These are phyloP conservation scores for Chloroceryle inda DNA, from an alignment of 2,797 vertebrate genomes.

Conservation along the genomic window DNA sequence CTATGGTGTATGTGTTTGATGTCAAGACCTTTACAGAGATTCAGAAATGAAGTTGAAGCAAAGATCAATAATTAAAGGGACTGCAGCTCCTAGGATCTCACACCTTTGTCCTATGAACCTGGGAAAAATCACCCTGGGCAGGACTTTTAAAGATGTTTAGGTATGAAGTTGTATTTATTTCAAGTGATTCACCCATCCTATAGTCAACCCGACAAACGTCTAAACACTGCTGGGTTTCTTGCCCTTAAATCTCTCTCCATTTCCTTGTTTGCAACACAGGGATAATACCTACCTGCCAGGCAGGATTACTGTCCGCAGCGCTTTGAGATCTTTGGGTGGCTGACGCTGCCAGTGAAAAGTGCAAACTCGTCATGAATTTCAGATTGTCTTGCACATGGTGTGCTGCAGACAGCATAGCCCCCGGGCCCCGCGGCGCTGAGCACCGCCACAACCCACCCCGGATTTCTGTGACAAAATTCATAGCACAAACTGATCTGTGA, in stretches of 20 bases:
- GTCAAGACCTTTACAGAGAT: not conserved
- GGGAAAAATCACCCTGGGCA: not conserved
- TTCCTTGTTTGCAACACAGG: not conserved
- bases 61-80: not conserved
- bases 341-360: not conserved
- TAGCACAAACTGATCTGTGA: not conserved
- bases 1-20: not conserved
- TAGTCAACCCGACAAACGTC: not conserved
- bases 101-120: not conserved
- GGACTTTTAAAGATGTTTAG: not conserved
- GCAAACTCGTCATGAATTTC: constrained; percentile 44
- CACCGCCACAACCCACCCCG: constrained; percentile 24
- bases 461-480: constrained; percentile 39
- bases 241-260: not conserved
- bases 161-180: not conserved
- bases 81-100: not conserved
- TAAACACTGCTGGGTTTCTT: not conserved
- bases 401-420: constrained; percentile 21
- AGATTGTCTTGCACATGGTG: constrained; percentile 69
- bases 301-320: not conserved
- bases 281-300: not conserved
- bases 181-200: not conserved
- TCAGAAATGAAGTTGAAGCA: not conserved
- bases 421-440: constrained; percentile 17
- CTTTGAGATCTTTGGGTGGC: not conserved